Base-by-base conservation (phyloP, 2,888 invertebrate genomes). In the Eilema caniola region DNA sequence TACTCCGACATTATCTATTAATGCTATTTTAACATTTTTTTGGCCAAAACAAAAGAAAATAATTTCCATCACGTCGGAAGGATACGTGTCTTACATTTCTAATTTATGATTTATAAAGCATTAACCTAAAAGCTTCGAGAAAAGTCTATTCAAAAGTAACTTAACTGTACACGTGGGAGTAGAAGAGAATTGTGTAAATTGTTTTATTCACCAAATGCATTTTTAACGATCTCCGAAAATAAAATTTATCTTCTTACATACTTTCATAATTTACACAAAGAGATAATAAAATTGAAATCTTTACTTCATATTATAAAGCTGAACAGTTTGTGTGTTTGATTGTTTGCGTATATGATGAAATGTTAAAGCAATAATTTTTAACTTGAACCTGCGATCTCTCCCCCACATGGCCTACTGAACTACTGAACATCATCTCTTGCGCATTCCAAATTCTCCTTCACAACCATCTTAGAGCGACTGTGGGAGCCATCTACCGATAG, bases 51-150 rank as follows among this genome's bases (percentile, higher is more conserved):
- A 82, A 79, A 83, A 75, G 79, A 80, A 80, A 80, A 77, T 75
- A 77, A 83, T 83, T 84, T 83, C 83, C 84, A 84, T 86, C 88
- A 88, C 89, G 86, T 84, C 82, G 78, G 82, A 83, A 75, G 80
- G 83, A 86, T 86, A 84, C 88, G 85, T 89, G 88, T 86, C 86
- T 89, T 85, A 83, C 88, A 88, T 88, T 88, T 83, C 88, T 87
- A 88, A 89, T 91, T 89, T 89, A 91, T 90, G 88, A 91, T 92
- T 91, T 90, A 91, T 89, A 88, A 89, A 87, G 86, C 90, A 91
- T 91, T 90, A 89, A 86, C 86, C 88, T 91, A 89, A 92, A 88
- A 92, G 92, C 89, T 87, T 85, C 72, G 81, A 79, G 84, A 86
- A 83, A 83, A 86, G 82, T 84, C 78, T 81, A 79, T 83, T 83